phyloP scores from a whole-genome alignment of 1,140 invertebrate genomes.

The Aphelenchoides avenae region DNA sequence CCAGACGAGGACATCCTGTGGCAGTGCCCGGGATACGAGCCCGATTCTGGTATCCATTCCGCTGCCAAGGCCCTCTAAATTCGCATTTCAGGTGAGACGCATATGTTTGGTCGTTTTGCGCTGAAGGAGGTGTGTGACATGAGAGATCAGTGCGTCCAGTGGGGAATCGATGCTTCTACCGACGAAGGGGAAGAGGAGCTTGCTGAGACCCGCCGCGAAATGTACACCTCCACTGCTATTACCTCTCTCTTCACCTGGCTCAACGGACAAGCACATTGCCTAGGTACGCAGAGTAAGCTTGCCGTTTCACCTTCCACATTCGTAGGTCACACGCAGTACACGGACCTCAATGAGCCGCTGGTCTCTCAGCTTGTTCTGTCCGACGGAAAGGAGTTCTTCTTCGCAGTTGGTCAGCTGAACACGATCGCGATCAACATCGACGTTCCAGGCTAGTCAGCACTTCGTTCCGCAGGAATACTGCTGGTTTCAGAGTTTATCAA shows the following conservation, averaged over 20 bases:
- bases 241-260: conserved; percentile 52
- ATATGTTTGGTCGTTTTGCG: conserved; percentile 40
- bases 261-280: conserved; percentile 54
- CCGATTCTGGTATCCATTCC: conserved; percentile 47
- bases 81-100: conserved; percentile 34
- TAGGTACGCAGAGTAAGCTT: conserved; percentile 18
- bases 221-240: conserved; percentile 37
- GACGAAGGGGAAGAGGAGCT: conserved; percentile 39
- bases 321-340: conserved; percentile 56
- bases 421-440: conserved; percentile 57
- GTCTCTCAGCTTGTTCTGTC: conserved; percentile 51
- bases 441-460: conserved; percentile 23
- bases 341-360: conserved; percentile 43
- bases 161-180: conserved; percentile 34
- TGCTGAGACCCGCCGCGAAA: conserved; percentile 27
- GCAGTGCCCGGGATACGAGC: conserved; percentile 57
- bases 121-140: conserved; percentile 40
- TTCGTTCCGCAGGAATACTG: neutral
- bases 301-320: neutral
- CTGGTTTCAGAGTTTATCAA: conserved; percentile 27
- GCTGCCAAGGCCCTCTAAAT: no score
- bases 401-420: conserved; percentile 55
- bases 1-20: conserved; percentile 50
- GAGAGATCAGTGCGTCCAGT: conserved; percentile 12
- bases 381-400: conserved; percentile 47